Evolutionary conservation across 2,888 invertebrate genomes (phyloP), one percentile per base, ranked within the genome.

Genomic region (Formica aserva): DNA sequence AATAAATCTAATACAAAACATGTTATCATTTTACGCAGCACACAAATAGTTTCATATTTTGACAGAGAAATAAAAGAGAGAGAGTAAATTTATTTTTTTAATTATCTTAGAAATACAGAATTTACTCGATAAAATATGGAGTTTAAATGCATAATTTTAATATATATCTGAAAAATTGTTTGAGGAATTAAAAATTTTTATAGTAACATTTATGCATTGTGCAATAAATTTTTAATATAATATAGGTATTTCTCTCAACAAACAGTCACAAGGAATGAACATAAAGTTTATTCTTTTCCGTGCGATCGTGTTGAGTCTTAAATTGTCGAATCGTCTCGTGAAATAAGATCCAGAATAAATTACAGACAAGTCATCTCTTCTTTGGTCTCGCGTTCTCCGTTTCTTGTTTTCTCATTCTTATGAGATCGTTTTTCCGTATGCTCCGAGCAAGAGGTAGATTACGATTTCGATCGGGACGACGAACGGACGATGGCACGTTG

Each of bases 271-370:
- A n/a, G n/a, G n/a, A 52, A n/a, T 52, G n/a, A n/a, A 48, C n/a
- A 8, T 48, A 48, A 48, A 52, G 8, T 52, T 52, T 83, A 83
- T 63, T 77, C 67, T 82, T 88, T 85, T 78, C 52, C 85, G 52
- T 55, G 76, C 41, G 75, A 82, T 38, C 45, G 57, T 26, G 65
- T 69, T 63, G 67, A 65, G 35, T 81, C 26, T 55, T 65, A 71
- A 55, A 72, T 52, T 66, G 78, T 85, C 38, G 78, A 84, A 57
- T 52, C 83, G 82, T 88, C 90, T 86, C 82, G 85, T 90, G 91
- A 90, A 91, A 90, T 84, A 86, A 86, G 88, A 91, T 90, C 89
- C 90, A 69, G 77, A 76, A 90, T 91, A 90, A 91, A 91, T 92
- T 89, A 90, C 86, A 72, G 65, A 62, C 87, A n/a, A 86, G 87